Base-by-base conservation (phyloP, 2,113 vertebrate genomes). In the Beaufortia kweichowensis region DNA sequence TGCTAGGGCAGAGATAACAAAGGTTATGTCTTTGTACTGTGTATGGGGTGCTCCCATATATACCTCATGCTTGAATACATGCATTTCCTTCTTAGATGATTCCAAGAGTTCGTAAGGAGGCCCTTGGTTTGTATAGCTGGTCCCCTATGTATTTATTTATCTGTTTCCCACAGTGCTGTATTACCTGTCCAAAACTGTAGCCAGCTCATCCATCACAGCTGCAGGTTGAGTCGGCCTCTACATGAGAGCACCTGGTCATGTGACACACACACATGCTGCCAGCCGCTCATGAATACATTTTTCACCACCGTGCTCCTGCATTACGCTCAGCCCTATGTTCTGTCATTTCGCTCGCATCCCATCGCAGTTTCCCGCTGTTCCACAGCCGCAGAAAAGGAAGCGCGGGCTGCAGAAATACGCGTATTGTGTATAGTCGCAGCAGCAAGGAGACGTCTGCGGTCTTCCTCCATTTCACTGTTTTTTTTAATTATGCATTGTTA, bases 141-240 rank as follows among this genome's bases (percentile, higher is more conserved):
- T 53, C 28, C 57, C 62, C 71, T 55, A 61, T 82, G 62, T 77
- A 53, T 77, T 81, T 81, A 82, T 80, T 81, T 82, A 82, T 75
- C 56, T 69, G 48, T 68, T 79, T 77, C 78, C 77, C 75, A 65
- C 64, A 73, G 82, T 63, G 77, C 57, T 41, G 66, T 68, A 81
- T 78, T 78, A 78, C 83, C 78, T 82, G 81, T 81, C 75, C 79
- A 63, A 75, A 15, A 56, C 60, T 75, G 56, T 74, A 66, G 77
- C 74, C 73, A 67, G 69, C 84, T 83, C 84, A 85, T 83, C 84
- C 75, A 78, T 83, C 84, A 85, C 64, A 35, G 43, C 41, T 19
- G 62, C 62, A 63, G 68, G 48, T 57, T 61, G 35, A 35, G 43
- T 63, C 65, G 19, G 43, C 43, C 50, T 56, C 57, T 46, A 19